Percentiles rank a stretch among this genome's conserved stretches.
Evolutionary conservation across 2,797 vertebrate species (phyloP).

Genomic region (Sternotherus odoratus): DNA sequence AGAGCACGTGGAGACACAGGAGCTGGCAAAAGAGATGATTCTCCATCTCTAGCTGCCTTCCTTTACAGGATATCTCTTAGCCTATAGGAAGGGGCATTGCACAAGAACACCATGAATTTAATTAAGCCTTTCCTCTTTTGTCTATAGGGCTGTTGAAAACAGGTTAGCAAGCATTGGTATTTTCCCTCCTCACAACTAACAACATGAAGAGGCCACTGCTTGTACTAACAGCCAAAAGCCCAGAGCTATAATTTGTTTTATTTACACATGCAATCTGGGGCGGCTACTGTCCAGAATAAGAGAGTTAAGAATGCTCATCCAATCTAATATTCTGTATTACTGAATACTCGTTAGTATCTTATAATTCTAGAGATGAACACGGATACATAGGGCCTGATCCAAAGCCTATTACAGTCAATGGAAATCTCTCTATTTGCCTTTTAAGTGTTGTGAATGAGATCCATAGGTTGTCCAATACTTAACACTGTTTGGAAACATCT

Average conservation of each 20-base stretch:
- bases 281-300: background rate
- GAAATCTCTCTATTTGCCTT: background rate
- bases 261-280: background rate
- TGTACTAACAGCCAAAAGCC: conserved; percentile 14
- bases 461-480: background rate
- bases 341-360: background rate
- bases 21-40: background rate
- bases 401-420: background rate
- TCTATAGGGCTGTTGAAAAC: background rate
- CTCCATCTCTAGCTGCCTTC: background rate
- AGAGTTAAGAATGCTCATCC: background rate
- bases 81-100: background rate
- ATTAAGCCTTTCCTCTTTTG: background rate
- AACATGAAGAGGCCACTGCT: background rate
- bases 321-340: background rate
- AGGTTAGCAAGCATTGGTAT: background rate
- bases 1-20: background rate
- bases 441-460: background rate
- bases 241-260: conserved; percentile 33
- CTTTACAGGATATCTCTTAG: background rate
- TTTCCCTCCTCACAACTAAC: background rate
- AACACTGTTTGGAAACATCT: background rate
- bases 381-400: background rate
- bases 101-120: background rate
- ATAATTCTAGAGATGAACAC: background rate